These are phyloP conservation scores for Cephus nigrinus DNA, from an alignment of 2,888 invertebrate genomes.

Conservation along the genomic window DNA sequence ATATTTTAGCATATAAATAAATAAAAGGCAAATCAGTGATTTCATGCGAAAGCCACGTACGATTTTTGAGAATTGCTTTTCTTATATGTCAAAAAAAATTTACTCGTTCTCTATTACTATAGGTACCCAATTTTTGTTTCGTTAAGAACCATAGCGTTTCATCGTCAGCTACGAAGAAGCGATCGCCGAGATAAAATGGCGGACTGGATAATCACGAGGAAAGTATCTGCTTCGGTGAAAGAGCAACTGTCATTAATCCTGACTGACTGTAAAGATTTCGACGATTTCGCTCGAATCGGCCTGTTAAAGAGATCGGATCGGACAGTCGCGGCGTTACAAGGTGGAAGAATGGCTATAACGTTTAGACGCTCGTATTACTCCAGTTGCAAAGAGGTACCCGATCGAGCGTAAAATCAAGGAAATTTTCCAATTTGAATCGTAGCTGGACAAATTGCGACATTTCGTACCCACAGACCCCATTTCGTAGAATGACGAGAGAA, in stretches of 20 bases:
- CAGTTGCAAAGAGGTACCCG: background rate
- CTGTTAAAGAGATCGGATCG: background rate
- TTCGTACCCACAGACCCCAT: background rate
- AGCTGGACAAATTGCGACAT: background rate
- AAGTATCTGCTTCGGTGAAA: background rate
- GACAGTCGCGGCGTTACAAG: background rate
- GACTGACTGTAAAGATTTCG: background rate
- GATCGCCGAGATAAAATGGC: background rate
- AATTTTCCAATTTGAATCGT: constrained; percentile 20
- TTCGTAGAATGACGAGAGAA: background rate
- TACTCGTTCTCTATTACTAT: too few species aligned
- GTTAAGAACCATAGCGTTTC: background rate
- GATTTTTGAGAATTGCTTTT: too few species aligned
- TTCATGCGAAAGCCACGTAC: too few species aligned
- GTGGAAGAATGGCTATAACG: background rate
- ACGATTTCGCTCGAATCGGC: background rate
- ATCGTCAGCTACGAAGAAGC: background rate
- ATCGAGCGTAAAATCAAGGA: background rate
- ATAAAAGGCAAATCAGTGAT: background rate
- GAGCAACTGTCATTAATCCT: background rate
- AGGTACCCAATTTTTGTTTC: too few species aligned
- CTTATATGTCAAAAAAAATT: too few species aligned
- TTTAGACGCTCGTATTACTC: background rate
- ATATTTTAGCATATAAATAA: background rate
- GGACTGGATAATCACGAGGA: background rate